These are phyloP conservation scores for Cheilosia urbana DNA, from an alignment of 2,888 invertebrate genomes.

Conservation along the genomic window DNA sequence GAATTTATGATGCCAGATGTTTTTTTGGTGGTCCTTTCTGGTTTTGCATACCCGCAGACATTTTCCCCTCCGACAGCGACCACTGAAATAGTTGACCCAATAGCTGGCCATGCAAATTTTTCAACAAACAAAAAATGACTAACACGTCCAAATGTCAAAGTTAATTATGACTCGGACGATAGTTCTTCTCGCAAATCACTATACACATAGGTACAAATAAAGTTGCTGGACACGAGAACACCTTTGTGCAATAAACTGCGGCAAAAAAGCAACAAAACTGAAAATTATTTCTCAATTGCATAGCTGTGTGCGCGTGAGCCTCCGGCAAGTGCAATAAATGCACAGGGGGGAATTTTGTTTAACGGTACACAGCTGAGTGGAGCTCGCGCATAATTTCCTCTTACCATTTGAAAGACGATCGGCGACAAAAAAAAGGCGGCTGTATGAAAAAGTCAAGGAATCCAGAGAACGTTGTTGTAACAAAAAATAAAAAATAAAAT, in stretches of 20 bases:
- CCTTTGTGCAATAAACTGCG: slow-evolving; percentile 33
- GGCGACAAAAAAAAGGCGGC: background rate
- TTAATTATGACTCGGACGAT: slow-evolving; percentile 17
- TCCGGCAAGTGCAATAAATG: background rate
- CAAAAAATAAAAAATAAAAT: background rate
- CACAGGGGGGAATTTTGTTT: slow-evolving; percentile 11
- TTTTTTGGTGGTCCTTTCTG: background rate
- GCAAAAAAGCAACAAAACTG: background rate
- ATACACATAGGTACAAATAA: background rate
- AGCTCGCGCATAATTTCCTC: slow-evolving; percentile 26
- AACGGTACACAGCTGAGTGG: slow-evolving; percentile 6
- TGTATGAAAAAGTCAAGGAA: slow-evolving; percentile 41
- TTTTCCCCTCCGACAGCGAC: background rate
- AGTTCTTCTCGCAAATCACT: slow-evolving; percentile 29
- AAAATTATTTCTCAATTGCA: slow-evolving; percentile 29
- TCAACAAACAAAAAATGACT: background rate
- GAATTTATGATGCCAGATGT: slow-evolving; percentile 35
- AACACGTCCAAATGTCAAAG: slow-evolving; percentile 38
- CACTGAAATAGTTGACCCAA: background rate
- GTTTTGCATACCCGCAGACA: background rate
- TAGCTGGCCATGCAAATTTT: background rate
- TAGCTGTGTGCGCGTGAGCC: slow-evolving; percentile 15
- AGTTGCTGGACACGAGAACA: slow-evolving; percentile 29
- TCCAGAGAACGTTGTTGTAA: slow-evolving; percentile 27
- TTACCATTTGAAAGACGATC: slow-evolving; percentile 24